Percentiles rank a stretch among this genome's conserved stretches.
phyloP scores from a whole-genome alignment of 2,113 vertebrate species.

The Nymphicus hollandicus region DNA sequence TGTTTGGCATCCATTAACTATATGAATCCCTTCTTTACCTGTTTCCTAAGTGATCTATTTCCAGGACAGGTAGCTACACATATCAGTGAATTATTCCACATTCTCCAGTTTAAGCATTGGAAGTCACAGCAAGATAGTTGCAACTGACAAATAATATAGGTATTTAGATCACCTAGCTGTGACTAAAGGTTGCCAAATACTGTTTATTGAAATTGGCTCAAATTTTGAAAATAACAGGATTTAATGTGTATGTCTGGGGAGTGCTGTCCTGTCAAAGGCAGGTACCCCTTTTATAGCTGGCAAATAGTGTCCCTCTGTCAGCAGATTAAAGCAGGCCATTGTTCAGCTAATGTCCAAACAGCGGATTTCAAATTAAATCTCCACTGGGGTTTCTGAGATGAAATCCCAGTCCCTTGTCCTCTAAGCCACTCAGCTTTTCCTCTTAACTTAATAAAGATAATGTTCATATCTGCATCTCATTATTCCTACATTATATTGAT shows the following conservation, averaged over 20 bases:
- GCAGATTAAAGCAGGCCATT: neutral
- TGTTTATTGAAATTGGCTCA: neutral
- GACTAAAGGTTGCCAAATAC: neutral
- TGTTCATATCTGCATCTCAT: constrained; percentile 16
- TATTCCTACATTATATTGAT: neutral
- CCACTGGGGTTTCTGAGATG: neutral
- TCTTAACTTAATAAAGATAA: constrained; percentile 38
- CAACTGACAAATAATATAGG: neutral
- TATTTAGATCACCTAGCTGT: neutral
- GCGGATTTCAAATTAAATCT: constrained; percentile 42
- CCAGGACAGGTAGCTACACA: neutral
- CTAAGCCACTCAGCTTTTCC: neutral
- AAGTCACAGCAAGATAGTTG: neutral
- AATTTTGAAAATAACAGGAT: neutral
- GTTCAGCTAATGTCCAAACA: neutral
- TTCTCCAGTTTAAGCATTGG: neutral
- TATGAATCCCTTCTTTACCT: neutral
- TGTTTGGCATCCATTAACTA: neutral
- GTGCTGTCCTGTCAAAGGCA: neutral
- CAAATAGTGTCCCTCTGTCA: neutral
- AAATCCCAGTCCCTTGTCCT: constrained; percentile 12
- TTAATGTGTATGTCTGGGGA: neutral
- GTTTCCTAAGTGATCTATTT: neutral
- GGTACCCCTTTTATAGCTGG: constrained; percentile 1
- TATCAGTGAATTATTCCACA: neutral